Evolutionary conservation across 2,113 vertebrate genomes (phyloP).

Genomic region (Sturnus vulgaris): DNA sequence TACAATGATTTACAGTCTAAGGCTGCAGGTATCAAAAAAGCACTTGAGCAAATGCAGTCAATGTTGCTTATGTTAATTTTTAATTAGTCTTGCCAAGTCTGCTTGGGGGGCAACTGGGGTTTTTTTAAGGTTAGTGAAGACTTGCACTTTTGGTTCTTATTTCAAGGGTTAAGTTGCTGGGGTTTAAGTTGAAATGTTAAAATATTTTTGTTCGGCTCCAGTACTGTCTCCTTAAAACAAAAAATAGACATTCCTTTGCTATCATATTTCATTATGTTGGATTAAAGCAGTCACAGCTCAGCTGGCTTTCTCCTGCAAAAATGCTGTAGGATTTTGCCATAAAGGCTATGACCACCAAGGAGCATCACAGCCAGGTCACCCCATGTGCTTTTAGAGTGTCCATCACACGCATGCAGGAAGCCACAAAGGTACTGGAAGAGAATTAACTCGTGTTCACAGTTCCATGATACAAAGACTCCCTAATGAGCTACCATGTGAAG

Average conservation of each 20-base stretch:
- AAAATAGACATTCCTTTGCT: background rate
- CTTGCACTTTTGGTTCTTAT: background rate
- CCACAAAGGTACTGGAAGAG: background rate
- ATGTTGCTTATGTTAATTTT: background rate
- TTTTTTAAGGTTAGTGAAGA: background rate
- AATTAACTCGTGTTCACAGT: background rate
- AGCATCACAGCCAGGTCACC: background rate
- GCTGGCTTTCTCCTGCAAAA: background rate
- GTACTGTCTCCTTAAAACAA: background rate
- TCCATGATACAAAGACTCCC: slow-evolving; percentile 16
- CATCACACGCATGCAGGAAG: slow-evolving; percentile 4
- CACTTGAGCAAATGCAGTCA: slow-evolving; percentile 34
- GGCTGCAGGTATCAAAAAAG: slow-evolving; percentile 49
- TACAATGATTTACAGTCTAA: background rate
- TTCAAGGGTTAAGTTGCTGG: background rate
- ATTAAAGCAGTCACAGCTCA: background rate
- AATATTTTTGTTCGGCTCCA: background rate
- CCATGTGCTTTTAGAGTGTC: background rate
- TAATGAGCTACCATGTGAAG: background rate
- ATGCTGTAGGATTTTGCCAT: background rate
- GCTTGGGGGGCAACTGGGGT: background rate
- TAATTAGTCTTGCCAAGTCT: background rate
- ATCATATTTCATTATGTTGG: background rate
- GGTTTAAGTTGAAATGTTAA: background rate
- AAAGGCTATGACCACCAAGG: background rate